Conservation (phyloP, 2,113 vertebrate species). For the Ranitomeya variabilis region DNA sequence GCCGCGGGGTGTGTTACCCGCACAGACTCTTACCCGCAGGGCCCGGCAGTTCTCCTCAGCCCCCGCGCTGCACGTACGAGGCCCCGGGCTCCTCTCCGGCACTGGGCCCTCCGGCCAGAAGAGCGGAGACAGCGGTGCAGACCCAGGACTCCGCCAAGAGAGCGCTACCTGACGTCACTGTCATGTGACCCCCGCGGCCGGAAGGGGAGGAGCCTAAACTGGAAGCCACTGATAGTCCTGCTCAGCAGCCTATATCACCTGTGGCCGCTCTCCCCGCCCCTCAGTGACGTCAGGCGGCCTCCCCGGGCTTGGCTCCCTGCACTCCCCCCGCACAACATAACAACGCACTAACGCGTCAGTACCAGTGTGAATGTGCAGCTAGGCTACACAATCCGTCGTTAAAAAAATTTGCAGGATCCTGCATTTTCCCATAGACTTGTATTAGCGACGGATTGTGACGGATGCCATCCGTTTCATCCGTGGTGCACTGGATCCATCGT, state of each 20-base stretch:
- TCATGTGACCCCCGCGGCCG: background rate
- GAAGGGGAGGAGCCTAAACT: background rate
- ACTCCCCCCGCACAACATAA: no score
- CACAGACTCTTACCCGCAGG: background rate
- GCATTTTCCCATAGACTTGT: no score
- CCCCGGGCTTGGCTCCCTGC: no score
- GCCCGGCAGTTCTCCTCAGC: background rate
- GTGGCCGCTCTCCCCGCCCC: background rate
- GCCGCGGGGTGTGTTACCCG: background rate
- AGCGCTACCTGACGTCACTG: slow-evolving; percentile 23
- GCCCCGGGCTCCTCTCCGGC: slow-evolving; percentile 19
- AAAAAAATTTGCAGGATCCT: no score
- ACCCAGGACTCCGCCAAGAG: slow-evolving; percentile 10
- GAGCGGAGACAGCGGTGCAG: background rate
- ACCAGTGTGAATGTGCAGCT: no score
- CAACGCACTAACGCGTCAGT: no score
- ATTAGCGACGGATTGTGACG: no score
- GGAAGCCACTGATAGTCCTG: background rate
- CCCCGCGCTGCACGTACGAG: background rate
- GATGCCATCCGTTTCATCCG: no score
- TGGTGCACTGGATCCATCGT: no score
- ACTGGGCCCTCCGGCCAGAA: background rate
- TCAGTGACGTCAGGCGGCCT: background rate
- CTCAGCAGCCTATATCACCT: background rate
- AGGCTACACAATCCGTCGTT: no score